phyloP scores from a whole-genome alignment of 2,797 vertebrate genomes.

The Channa striata region DNA sequence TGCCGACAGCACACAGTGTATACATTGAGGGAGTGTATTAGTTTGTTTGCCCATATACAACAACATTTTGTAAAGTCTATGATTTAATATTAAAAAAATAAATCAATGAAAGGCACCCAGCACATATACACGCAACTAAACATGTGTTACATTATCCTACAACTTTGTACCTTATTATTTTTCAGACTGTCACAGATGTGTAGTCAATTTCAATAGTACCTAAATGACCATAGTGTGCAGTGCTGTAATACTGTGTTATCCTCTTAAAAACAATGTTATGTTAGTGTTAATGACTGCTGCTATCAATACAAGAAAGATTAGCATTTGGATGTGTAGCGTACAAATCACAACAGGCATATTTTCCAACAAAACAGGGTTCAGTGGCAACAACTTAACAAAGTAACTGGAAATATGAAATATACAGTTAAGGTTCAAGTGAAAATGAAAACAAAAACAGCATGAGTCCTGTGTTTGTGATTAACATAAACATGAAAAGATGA shows the following conservation, averaged over 20 bases:
- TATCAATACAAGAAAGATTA: constrained; percentile 8
- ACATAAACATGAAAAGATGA: constrained; percentile 42
- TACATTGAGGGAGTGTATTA: constrained; percentile 3
- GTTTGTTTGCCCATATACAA: neutral
- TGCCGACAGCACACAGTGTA: constrained; percentile 1
- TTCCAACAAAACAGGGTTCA: constrained; percentile 9
- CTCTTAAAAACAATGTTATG: constrained; percentile 5
- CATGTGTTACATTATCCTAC: constrained; percentile 23
- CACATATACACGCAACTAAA: constrained; percentile 24
- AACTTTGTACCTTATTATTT: neutral
- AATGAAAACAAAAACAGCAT: constrained; percentile 35
- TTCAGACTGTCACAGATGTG: constrained; percentile 1
- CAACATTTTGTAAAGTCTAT: neutral
- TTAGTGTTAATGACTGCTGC: constrained; percentile 20
- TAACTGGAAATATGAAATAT: constrained; percentile 27
- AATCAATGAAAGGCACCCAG: neutral
- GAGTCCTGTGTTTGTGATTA: constrained; percentile 39
- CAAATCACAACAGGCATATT: constrained; percentile 24
- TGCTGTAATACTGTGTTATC: constrained; percentile 19
- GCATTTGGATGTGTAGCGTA: neutral
- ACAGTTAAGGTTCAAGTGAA: constrained; percentile 23
- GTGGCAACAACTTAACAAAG: constrained; percentile 14
- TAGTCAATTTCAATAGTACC: constrained; percentile 14
- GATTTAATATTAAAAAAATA: constrained; percentile 6
- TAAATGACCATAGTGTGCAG: constrained; percentile 20